Base-by-base conservation (phyloP, 64 coral and sea anemone genomes). In the Acropora yongei region DNA sequence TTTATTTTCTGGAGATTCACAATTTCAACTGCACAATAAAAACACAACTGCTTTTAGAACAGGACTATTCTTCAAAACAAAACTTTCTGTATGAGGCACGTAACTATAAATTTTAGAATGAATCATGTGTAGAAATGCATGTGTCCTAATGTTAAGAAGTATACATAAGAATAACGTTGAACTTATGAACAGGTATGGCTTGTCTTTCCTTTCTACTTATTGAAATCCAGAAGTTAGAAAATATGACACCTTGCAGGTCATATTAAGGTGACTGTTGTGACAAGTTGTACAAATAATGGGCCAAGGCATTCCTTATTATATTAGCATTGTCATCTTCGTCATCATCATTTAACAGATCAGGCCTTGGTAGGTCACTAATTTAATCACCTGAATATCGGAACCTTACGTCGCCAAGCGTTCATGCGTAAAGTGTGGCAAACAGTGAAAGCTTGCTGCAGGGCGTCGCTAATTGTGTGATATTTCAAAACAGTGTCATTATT, bases 291-390 rank as follows among this genome's bases (percentile, higher is more conserved):
- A 89, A 89, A 90, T 72, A 44, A 80, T 55, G 44, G 55, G 65
- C 61, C 61, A 90, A 55, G 44, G 80, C 78, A 69, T 82, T 81
- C 71, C 78, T 82, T 53, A 90, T 81, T 6, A 72, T 10, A 67
- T 8, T 47, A 6, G 43, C 53, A 90, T 68, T 51, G 77, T n/a
- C 17, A 88, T 45, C 41, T 90, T 43, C 47, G n/a, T 57, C 78
- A 80, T 80, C n/a, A 58, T 41, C 48, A 57, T 60, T 80, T 40
- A 80, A 41, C 1, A 49, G 78, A 72, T 72, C 75, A 89, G 40
- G 45, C 44, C 61, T 49, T 20, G 46, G 78, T 75, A 81, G 89
- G 61, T 90, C 78, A 82, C 78, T 49, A 80, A 83, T 82, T 90
- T 82, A 66, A 71, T 82, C 78, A n/a, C n/a, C n/a, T n/a, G n/a